These are phyloP conservation scores for Cantharis lateralis DNA, from an alignment of 2,888 invertebrate genomes.

Conservation along the genomic window DNA sequence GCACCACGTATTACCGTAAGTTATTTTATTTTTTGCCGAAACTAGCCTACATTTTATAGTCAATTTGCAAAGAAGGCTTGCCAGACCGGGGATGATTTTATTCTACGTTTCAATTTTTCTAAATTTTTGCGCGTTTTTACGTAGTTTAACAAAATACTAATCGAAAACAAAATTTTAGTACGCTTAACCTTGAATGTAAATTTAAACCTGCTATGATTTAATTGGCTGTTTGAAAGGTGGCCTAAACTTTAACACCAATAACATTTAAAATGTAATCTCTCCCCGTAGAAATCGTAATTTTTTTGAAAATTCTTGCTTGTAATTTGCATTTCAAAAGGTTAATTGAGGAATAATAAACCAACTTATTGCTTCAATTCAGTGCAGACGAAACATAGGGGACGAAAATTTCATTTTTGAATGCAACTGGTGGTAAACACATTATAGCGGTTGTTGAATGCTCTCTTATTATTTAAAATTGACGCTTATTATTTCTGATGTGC, in stretches of 20 bases:
- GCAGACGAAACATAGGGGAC: neutral
- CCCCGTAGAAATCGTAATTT: neutral
- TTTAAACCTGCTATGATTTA: neutral
- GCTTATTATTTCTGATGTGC: neutral
- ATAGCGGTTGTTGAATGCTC: neutral
- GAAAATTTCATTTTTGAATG: neutral
- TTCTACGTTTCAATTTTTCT: neutral
- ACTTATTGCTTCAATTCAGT: neutral
- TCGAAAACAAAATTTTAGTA: neutral
- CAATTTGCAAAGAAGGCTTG: neutral
- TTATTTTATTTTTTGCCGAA: conserved; percentile 1
- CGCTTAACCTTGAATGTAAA: neutral
- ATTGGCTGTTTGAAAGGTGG: neutral
- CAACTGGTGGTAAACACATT: neutral
- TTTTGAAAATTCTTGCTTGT: neutral
- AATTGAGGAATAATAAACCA: neutral
- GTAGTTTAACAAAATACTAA: neutral
- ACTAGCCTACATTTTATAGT: neutral
- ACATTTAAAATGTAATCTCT: neutral
- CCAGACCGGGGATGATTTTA: neutral
- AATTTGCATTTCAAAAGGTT: neutral
- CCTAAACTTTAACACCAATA: neutral
- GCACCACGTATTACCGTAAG: conserved; percentile 28
- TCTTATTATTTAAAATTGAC: neutral
- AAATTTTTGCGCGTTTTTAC: neutral